Evolutionary conservation across 2,797 vertebrate genomes (phyloP).

Genomic region (Anableps anableps): DNA sequence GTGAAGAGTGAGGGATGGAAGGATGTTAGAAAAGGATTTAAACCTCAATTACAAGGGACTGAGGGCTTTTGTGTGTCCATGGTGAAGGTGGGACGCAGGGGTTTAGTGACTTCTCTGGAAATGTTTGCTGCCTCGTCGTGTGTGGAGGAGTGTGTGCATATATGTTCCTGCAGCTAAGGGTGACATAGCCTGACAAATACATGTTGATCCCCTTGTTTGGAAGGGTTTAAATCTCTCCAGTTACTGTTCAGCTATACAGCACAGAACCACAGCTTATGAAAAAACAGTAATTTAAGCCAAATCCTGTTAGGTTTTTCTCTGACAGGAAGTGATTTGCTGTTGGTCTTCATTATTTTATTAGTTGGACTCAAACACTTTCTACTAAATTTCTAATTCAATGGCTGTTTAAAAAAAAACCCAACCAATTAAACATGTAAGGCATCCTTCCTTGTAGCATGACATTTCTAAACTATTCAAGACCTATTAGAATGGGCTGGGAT

Average conservation of each 20-base stretch:
- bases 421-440: background rate
- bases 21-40: conserved; percentile 77
- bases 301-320: conserved; percentile 28
- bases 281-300: conserved; percentile 42
- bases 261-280: conserved; percentile 41
- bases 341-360: background rate
- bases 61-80: conserved; percentile 71
- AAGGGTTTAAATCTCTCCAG: conserved; percentile 74
- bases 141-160: conserved; percentile 2
- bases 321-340: background rate
- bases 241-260: conserved; percentile 47
- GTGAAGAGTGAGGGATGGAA: conserved; percentile 63
- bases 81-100: conserved; percentile 64
- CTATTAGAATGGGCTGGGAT: background rate
- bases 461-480: background rate
- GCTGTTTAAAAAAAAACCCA: background rate
- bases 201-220: conserved; percentile 83
- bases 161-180: conserved; percentile 56
- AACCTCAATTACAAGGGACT: conserved; percentile 80
- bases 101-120: conserved; percentile 64
- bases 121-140: conserved; percentile 46
- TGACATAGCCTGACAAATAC: conserved; percentile 78
- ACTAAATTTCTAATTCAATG: background rate
- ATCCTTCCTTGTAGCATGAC: too few species aligned
- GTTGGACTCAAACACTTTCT: background rate